Base-by-base conservation (phyloP, 2,797 vertebrate species). In the Hydrolagus colliei region DNA sequence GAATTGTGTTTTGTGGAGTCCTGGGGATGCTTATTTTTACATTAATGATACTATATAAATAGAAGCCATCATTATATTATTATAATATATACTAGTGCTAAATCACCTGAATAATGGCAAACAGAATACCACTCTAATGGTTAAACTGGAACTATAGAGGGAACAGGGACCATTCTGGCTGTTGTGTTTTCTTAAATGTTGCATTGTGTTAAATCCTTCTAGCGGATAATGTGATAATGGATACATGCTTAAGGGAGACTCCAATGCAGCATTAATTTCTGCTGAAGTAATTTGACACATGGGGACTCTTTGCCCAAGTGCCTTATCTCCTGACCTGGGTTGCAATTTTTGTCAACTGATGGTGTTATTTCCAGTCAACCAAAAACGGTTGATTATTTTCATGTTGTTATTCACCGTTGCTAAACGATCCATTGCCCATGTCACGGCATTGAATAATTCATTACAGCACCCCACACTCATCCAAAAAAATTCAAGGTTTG, bases 261-360 rank as follows among this genome's bases (percentile, higher is more conserved):
- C 32, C 20, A 67, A 65, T 84, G 65, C 52, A 63, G 27, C 67
- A 68, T 84, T 84, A 84, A 35, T 84, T 84, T 84, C 79, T 84
- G 79, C 79, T 84, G 12, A 84, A 84, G 63, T 71, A 71, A 35
- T 71, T 84, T 84, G 79, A 84, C 79, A 84, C 79, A 84, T 84
- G 79, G 79, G 79, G 63, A 9, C 79, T 35, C 65, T 84, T 52
- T 71, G n/a, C 79, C 79, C 79, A 68, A 11, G 79, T 84, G 79
- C 67, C 67, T 84, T 84, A 71, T 52, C 68, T 41, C 16, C 41
- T 84, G 79, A 84, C 65, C 79, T 84, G 62, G 35, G 79, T 84
- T 67, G 79, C 41, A 84, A 18, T 84, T 84, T 84, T 52, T 9
- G 9, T 71, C 67, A 82, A 68, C 13, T 82, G 27, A 68, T 82